Evolutionary conservation across 2,888 invertebrate genomes (phyloP), one percentile per base, ranked within the genome.

Genomic region (Autographa gamma): DNA sequence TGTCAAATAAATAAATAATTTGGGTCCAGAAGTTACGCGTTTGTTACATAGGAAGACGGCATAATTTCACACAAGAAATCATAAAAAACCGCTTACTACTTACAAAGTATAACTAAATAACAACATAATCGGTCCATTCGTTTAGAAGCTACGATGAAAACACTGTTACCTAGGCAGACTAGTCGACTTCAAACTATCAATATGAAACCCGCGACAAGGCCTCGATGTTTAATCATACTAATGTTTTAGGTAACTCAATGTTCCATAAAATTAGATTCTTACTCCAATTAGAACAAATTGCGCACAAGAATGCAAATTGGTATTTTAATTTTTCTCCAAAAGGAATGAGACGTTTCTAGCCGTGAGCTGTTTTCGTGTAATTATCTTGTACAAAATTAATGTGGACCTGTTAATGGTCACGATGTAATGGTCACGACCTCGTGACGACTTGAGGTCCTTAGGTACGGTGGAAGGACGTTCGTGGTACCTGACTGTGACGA

Each of bases 331-430:
- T 75, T 76, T 74, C 71, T 64, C 71, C 63, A 62, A 79, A 80
- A 79, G 74, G 79, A 75, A 77, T 66, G 73, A 74, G 73, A 71
- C 38, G 31, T 66, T 62, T 66, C 65, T 77, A 79, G 80, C 82
- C 79, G 76, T 79, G 81, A 81, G 80, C 73, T 77, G 77, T 78
- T 82, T 92, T 84, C 63, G 70, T 69, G 84, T 84, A 88, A 88
- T 89, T 88, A 86, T 86, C 83, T 86, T 87, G 87, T 80, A 85
- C 82, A 85, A 88, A 88, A 87, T 81, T 85, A 86, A 87, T 84
- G 87, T 79, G 76, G 73, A 76, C 74, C 77, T 69, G 81, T 75
- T 78, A 82, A 72, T 68, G 73, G 86, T 88, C 89, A 90, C 88
- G 88, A 88, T 71, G 67, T 25, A 61, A 66, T 41, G 64, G 71